A percentile compares a stretch with the other conserved stretches of the same genome.
phyloP scores from a whole-genome alignment of 2,888 invertebrate genomes.

The Pseudococcus viburni region DNA sequence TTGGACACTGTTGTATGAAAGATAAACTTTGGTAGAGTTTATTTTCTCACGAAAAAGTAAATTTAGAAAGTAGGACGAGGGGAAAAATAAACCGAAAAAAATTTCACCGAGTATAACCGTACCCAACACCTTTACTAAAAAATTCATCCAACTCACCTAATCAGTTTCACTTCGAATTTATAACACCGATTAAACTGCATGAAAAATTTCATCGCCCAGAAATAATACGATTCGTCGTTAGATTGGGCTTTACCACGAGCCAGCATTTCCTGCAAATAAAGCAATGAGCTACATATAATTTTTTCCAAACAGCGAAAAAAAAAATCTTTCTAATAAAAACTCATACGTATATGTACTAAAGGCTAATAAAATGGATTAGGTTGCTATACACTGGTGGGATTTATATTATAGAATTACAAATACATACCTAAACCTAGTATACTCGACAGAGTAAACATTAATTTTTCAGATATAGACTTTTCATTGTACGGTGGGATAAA shows the following conservation, averaged over 20 bases:
- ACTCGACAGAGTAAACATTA: constrained; percentile 44
- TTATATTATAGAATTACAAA: constrained; percentile 11
- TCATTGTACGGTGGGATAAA: constrained; percentile 25
- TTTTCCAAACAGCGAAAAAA: not conserved
- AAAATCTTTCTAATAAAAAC: constrained; percentile 38
- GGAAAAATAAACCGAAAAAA: too few species aligned
- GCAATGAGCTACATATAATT: not conserved
- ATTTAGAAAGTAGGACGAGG: too few species aligned
- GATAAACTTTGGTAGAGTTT: too few species aligned
- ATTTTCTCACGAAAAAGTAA: too few species aligned
- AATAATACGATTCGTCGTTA: constrained; percentile 93
- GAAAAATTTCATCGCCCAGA: constrained; percentile 95
- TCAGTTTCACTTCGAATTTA: constrained; percentile 88
- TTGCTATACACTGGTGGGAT: not conserved
- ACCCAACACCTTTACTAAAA: not conserved
- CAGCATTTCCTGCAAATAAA: constrained; percentile 71
- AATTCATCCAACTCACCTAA: constrained; percentile 77
- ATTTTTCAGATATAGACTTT: constrained; percentile 37
- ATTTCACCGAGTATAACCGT: not conserved
- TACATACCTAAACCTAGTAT: not conserved
- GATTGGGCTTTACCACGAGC: constrained; percentile 77
- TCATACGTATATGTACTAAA: not conserved
- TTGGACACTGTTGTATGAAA: too few species aligned
- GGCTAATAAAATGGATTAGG: constrained; percentile 47
- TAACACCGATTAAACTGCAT: constrained; percentile 96